Base-by-base conservation (phyloP, 2,888 invertebrate species). In the Dermolepida albohirtum region DNA sequence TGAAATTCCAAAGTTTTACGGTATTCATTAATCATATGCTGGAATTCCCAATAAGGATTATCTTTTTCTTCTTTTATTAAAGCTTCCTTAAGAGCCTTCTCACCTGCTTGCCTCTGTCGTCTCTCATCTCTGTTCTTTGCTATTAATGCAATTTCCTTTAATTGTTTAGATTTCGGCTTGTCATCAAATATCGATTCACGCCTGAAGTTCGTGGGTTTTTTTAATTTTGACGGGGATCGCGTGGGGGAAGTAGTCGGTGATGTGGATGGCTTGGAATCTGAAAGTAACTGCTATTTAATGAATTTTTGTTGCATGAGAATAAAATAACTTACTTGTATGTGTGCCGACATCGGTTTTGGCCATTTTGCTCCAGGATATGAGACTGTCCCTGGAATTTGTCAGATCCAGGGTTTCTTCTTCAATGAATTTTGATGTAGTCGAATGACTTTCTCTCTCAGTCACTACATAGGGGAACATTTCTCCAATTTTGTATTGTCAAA, bases 1-100 rank as follows among this genome's bases (percentile, higher is more conserved):
- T 92, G 88, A 84, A 94, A 96, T 68, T 97, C 97, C 74, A 97
- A 87, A 71, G 88, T 90, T 78, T 84, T 89, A 82, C 92, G 91
- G 84, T 92, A 97, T 75, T 97, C 95, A 72, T 91, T 89, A 78
- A 98, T 97, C 97, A 98, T 98, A 52, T 92, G 91, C 54, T 94
- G 87, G 81, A 97, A 97, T 84, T 97, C 96, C 96, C 97, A 98
- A 85, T 97, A 95, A 0, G 97, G 97, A 85, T 96, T 97, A 63
- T 95, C 95, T 0, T 94, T 93, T 84, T 97, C 97, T 81, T 93
- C 86, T 82, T 94, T 93, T 91, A 94, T 93, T 41, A 95, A 84
- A 2, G 94, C 93, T 80, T 94, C 93, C 83, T 95, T 94, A 78
- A 94, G 92, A 78, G 94, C 94, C 78, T 94, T 94, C 51, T 94